phyloP scores from a whole-genome alignment of 2,113 vertebrate genomes.

The Nothobranchius kuhntae region DNA sequence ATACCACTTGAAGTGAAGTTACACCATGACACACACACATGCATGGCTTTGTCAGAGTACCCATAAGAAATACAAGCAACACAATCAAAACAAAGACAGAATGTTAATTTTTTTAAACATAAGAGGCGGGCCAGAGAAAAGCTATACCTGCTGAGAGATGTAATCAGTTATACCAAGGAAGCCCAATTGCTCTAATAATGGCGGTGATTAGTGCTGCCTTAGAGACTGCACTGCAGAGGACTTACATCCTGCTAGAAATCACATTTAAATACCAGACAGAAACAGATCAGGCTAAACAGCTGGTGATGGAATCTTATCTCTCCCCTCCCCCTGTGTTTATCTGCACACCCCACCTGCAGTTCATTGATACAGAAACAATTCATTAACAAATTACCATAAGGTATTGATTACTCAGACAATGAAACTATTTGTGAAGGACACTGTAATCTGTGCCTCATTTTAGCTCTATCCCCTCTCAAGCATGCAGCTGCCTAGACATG shows the following conservation, averaged over 20 bases:
- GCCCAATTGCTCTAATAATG: constrained; percentile 37
- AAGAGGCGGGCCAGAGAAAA: background rate
- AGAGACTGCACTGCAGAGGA: constrained; percentile 14
- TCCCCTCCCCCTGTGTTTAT: constrained; percentile 15
- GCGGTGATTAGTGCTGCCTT: constrained; percentile 40
- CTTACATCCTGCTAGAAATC: constrained; percentile 16
- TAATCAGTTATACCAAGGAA: constrained; percentile 37
- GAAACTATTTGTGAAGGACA: constrained; percentile 9
- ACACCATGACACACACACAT: background rate
- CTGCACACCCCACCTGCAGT: constrained; percentile 16
- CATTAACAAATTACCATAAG: constrained; percentile 40
- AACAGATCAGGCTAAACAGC: constrained; percentile 31
- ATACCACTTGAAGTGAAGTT: background rate
- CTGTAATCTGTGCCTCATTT: constrained; percentile 4
- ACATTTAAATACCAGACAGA: constrained; percentile 30
- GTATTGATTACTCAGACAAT: constrained; percentile 32
- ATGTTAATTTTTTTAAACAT: constrained; percentile 1
- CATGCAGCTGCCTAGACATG: background rate
- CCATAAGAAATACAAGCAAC: background rate
- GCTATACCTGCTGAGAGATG: constrained; percentile 32
- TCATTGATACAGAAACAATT: constrained; percentile 24
- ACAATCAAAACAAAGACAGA: constrained; percentile 5
- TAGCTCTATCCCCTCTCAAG: background rate
- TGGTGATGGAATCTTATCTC: constrained; percentile 33
- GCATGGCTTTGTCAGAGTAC: constrained; percentile 10